These are phyloP conservation scores for Pelagia noctiluca DNA, from an alignment of 30 jellyfish, hydroid and myxozoan species.

Conservation along the genomic window DNA sequence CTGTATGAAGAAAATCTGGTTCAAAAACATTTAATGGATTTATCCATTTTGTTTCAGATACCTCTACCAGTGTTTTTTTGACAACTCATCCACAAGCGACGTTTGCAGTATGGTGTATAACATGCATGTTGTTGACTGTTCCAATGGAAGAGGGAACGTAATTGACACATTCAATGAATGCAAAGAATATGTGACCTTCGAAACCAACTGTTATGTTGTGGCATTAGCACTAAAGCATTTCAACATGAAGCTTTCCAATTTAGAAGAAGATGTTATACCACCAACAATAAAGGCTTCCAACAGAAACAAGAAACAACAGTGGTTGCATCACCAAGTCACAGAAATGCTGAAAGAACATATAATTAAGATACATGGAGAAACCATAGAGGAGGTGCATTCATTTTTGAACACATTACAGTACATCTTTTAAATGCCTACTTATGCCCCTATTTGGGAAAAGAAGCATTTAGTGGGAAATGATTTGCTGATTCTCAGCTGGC, in stretches of 20 bases:
- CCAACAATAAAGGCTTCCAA: conserved; percentile 24
- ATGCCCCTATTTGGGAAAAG: neutral
- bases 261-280: conserved; percentile 24
- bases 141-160: conserved; percentile 5
- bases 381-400: conserved; percentile 27
- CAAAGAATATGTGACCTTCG: conserved; percentile 29
- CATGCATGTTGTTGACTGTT: conserved; percentile 4
- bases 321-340: conserved; percentile 32
- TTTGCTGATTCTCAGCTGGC: neutral
- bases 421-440: neutral
- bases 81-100: neutral
- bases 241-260: conserved; percentile 27
- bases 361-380: conserved; percentile 15
- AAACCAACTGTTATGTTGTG: conserved; percentile 29
- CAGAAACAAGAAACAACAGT: conserved; percentile 16
- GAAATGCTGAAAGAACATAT: conserved; percentile 30
- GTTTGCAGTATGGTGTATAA: conserved; percentile 11
- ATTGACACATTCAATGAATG: conserved; percentile 24
- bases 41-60: no score
- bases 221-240: conserved; percentile 18
- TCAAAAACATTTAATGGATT: no score
- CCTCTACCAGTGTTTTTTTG: no score
- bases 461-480: no score
- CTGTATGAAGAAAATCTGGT: no score
- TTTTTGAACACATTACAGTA: neutral